Conservation (phyloP, 2,797 vertebrate genomes). For the Esox lucius region DNA sequence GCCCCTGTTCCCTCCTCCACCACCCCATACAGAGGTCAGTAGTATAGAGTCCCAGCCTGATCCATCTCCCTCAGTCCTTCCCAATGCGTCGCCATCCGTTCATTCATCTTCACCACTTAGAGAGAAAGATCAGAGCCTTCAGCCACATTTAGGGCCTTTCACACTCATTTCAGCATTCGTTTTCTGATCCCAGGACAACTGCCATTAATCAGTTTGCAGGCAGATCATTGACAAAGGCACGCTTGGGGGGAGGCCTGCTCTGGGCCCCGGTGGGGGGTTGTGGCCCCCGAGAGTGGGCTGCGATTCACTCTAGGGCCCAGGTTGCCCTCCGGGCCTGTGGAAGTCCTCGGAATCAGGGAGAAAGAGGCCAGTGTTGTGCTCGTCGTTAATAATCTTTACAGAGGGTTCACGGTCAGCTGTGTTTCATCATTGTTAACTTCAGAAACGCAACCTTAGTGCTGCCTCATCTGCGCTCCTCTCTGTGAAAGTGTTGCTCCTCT, state of each 20-base stretch:
- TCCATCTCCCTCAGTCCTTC: slow-evolving; percentile 74
- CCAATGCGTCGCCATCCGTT: not conserved
- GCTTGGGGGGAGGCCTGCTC: slow-evolving; percentile 39
- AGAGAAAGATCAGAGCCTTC: slow-evolving; percentile 79
- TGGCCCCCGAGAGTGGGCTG: slow-evolving; percentile 45
- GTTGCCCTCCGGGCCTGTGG: slow-evolving; percentile 47
- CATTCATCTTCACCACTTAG: slow-evolving; percentile 42
- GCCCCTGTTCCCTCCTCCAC: slow-evolving; percentile 76
- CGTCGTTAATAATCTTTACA: slow-evolving; percentile 38
- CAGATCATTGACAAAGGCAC: slow-evolving; percentile 75
- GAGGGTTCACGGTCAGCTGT: not conserved
- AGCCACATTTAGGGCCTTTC: slow-evolving; percentile 64
- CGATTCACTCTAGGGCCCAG: slow-evolving; percentile 49
- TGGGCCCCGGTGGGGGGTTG: slow-evolving; percentile 58
- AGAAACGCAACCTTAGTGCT: slow-evolving; percentile 9
- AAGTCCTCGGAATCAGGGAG: slow-evolving; percentile 26
- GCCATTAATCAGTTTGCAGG: slow-evolving; percentile 86
- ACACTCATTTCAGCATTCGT: not conserved
- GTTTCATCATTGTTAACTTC: not conserved
- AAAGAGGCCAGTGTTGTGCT: slow-evolving; percentile 24
- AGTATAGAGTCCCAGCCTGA: slow-evolving; percentile 74
- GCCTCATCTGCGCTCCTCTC: slow-evolving; percentile 35
- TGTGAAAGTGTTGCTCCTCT: slow-evolving; percentile 64
- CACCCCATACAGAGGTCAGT: slow-evolving; percentile 80
- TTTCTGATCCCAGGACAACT: slow-evolving; percentile 72